phyloP scores from a whole-genome alignment of 2,888 invertebrate genomes.

The Oscheius myriophilus region DNA sequence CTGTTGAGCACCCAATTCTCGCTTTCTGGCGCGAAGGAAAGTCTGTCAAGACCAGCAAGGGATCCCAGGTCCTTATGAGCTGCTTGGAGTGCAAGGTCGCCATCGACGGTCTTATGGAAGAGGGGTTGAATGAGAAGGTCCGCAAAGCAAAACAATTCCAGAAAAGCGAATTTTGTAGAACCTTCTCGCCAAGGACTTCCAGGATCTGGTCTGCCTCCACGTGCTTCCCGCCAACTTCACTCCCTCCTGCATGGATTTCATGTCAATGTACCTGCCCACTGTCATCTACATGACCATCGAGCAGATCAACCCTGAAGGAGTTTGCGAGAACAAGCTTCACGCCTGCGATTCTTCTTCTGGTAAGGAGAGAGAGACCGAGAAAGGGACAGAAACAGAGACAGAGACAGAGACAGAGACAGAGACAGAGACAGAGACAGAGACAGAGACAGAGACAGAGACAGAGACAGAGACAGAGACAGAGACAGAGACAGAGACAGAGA shows the following conservation, averaged over 20 bases:
- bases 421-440: too few relatives aligned
- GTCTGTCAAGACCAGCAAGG: constrained; percentile 25
- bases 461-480: too few relatives aligned
- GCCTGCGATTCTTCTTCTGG: constrained; percentile 15
- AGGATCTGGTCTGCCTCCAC: constrained; percentile 48
- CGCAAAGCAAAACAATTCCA: neutral
- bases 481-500: too few relatives aligned
- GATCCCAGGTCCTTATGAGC: constrained; percentile 35
- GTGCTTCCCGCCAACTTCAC: constrained; percentile 54
- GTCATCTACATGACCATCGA: constrained; percentile 57
- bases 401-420: neutral
- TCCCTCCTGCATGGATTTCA: constrained; percentile 58
- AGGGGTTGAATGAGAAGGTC: constrained; percentile 40
- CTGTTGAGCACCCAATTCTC: constrained; percentile 12
- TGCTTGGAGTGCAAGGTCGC: constrained; percentile 55
- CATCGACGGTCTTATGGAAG: constrained; percentile 39
- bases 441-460: too few relatives aligned
- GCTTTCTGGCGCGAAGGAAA: constrained; percentile 22
- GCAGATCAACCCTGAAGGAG: constrained; percentile 46
- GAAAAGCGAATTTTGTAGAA: constrained; percentile 40
- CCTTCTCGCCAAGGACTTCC: constrained; percentile 48
- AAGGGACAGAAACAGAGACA: neutral
- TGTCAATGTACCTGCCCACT: constrained; percentile 61
- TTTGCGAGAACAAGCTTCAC: constrained; percentile 37
- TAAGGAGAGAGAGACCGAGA: neutral